Base-by-base conservation (phyloP, 2,113 vertebrate genomes). In the Dicerorhinus sumatrensis region DNA sequence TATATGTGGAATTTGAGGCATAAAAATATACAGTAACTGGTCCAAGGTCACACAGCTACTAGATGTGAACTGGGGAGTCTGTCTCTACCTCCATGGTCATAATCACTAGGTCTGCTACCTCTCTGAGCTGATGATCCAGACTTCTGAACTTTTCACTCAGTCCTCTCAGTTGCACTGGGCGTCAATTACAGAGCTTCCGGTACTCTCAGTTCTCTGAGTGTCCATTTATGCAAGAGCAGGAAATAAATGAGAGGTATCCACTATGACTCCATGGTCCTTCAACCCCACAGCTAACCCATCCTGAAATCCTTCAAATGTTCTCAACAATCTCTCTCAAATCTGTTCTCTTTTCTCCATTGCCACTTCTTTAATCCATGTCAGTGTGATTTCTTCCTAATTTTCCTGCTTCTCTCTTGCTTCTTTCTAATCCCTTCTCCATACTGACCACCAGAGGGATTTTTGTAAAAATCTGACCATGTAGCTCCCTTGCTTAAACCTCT, bases 1-100 rank as follows among this genome's bases (percentile, higher is more conserved):
- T 89, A 51, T 77, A 77, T 94, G 31, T 94, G 46, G 25, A 97
- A 90, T 83, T 14, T 83, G 48, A 96, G 36, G 39, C 70, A 95
- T 58, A 75, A 65, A 96, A 91, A 73, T 29, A 97, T 89, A 89
- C 76, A 85, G 20, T 79, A 54, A 65, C 27, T 63, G 36, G 67
- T 51, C 51, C 18, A 72, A 70, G 33, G 36, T 95, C 87, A 96
- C 36, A 95, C 6, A 73, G 21, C 29, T 65, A 63, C 48, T 94
- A 96, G 29, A 62, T 85, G 88, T 82, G 46, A 91, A 96, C 33
- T 79, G 51, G 42, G 51, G 4, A 62, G 16, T 63, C 62, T 92
- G 21, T 72, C 51, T 91, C 46, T 84, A 89, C 8, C 17, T 81
- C 58, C 8, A 21, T 87, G 69, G 86, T 81, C 21, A 94, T 42